Evolutionary conservation across 2,113 vertebrate species (phyloP).

Genomic region (Odontesthes bonariensis): DNA sequence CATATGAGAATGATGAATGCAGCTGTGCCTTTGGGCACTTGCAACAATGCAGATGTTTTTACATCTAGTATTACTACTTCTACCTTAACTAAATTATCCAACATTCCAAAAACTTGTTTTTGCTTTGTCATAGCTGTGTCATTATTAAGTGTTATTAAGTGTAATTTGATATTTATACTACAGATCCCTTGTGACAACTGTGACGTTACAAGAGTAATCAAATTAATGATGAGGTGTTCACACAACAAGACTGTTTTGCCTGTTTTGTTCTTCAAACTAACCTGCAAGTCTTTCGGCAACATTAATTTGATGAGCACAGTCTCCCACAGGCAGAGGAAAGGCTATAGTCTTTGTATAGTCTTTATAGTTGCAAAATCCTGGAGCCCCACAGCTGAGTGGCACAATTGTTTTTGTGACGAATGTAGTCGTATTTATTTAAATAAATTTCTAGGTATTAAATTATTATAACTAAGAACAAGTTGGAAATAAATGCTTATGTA

Average conservation of each 20-base stretch:
- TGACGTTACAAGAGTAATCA: conserved; percentile 20
- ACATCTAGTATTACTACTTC: too few relatives aligned
- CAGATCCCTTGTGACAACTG: conserved; percentile 4
- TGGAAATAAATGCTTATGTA: not conserved
- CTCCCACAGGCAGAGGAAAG: conserved; percentile 13
- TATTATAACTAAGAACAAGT: not conserved
- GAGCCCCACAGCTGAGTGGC: not conserved
- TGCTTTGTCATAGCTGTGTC: not conserved
- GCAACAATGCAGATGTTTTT: too few relatives aligned
- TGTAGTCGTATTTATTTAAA: not conserved
- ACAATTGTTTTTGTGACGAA: not conserved
- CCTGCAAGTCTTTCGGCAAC: conserved; percentile 29
- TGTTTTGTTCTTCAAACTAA: conserved; percentile 33
- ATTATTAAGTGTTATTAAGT: too few relatives aligned
- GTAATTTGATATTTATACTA: conserved; percentile 7
- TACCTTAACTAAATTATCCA: not conserved
- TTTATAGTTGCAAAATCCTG: not conserved
- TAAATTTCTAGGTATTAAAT: not conserved
- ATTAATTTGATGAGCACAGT: conserved; percentile 51
- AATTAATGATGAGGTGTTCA: conserved; percentile 40
- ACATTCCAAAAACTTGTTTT: too few relatives aligned
- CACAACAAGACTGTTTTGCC: conserved; percentile 6
- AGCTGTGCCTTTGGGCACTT: too few relatives aligned
- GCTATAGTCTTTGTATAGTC: conserved; percentile 4
- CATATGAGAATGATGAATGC: too few relatives aligned